Base-by-base conservation (phyloP, 2,888 invertebrate species). In the Leptogaster cylindrica region DNA sequence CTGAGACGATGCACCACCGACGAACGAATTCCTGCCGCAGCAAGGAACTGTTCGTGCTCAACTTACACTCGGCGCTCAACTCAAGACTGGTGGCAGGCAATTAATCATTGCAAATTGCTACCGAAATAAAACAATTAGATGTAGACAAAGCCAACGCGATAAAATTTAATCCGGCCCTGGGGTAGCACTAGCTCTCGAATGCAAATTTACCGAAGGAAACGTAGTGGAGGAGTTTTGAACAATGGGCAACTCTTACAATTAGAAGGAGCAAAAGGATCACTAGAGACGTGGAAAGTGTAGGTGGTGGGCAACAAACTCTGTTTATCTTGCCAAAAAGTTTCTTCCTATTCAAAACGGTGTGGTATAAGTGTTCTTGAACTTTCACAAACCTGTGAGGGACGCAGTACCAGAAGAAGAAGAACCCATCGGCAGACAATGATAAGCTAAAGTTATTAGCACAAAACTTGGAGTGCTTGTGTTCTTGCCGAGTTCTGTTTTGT, bases 361-460 rank as follows among this genome's bases (percentile, higher is more conserved):
- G 61, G 61, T 31, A 41, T 39, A 66, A 66, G 52, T 66, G 66
- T 44, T 66, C 66, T 66, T 55, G 31, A 66, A 66, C 66, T 66
- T 66, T 66, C 28, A 44, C 44, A 8, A 44, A 61, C 44, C 44
- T 44, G 61, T 41, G 18, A n/a, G 66, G 28, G n/a, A 20, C 14
- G 20, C 8, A 8, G n/a, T n/a, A n/a, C n/a, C n/a, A n/a, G n/a
- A n/a, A 18, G 41, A 27, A n/a, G 12, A 20, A 16, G 18, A 27
- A 39, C 52, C 66, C 55, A 66, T 66, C 66, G 66, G 66, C 63
- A 68, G 68, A 66, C 66, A 68, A 63, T 66, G 66, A 66, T 66
- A 68, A 68, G 66, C 68, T 51, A 61, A 66, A 66, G 63, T 68
- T 68, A 66, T 68, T 66, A 68, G 65, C 66, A 58, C 44, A 63